phyloP scores from a whole-genome alignment of 2,113 vertebrate genomes.

The Rostratula benghalensis region DNA sequence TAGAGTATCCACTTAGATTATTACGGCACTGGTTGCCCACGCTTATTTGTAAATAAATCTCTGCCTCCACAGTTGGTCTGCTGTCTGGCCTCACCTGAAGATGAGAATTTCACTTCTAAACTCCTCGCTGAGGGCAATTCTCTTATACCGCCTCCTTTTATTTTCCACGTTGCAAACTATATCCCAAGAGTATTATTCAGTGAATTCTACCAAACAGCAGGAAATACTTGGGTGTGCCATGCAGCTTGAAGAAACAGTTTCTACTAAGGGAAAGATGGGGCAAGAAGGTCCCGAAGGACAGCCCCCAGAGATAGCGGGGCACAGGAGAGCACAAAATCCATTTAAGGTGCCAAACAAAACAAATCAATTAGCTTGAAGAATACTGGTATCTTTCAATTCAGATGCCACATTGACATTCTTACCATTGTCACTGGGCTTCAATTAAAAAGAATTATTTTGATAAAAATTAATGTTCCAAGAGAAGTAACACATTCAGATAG shows the following conservation, averaged over 20 bases:
- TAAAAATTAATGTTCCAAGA: not conserved
- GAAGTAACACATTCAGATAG: not conserved
- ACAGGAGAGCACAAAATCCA: not conserved
- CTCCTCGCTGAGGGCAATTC: not conserved
- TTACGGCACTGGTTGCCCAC: not conserved
- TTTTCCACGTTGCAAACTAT: not conserved
- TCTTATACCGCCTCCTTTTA: not conserved
- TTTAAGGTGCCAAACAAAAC: not conserved
- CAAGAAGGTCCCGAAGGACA: not conserved
- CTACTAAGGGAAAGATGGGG: not conserved
- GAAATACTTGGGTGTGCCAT: not conserved
- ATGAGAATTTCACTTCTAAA: not conserved
- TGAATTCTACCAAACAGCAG: not conserved
- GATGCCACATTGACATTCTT: not conserved
- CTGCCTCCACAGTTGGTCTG: fast-evolving
- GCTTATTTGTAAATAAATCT: not conserved
- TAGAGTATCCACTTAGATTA: not conserved
- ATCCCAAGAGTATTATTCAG: not conserved
- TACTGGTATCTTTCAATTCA: not conserved
- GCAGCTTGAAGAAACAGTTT: not conserved
- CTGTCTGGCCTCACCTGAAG: not conserved
- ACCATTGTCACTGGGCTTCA: not conserved
- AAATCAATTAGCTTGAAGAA: not conserved
- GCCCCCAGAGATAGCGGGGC: not conserved
- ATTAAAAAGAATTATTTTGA: not conserved